Evolutionary conservation across 2,113 vertebrate species (phyloP).

Genomic region (Vombatus ursinus): DNA sequence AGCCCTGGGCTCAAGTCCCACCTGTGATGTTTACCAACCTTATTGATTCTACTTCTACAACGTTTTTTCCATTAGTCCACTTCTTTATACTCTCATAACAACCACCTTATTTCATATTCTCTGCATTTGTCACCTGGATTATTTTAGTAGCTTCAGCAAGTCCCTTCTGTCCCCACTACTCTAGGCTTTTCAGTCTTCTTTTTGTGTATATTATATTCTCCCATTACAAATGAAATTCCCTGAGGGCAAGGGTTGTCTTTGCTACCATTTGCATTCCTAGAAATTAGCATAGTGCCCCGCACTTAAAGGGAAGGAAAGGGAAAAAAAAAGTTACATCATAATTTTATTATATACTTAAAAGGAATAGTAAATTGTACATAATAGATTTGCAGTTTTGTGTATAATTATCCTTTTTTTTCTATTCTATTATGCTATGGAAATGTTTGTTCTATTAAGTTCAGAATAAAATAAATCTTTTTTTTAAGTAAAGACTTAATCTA

Average conservation of each 20-base stretch:
- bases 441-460: background rate
- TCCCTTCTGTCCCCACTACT: background rate
- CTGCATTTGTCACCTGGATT: background rate
- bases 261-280: background rate
- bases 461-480: too few species aligned
- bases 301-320: background rate
- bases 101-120: background rate
- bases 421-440: background rate
- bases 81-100: background rate
- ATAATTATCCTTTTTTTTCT: background rate
- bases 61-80: background rate
- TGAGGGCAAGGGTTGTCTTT: background rate
- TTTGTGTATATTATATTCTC: background rate
- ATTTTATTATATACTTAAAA: background rate
- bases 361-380: background rate
- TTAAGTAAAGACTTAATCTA: too few species aligned
- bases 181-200: background rate
- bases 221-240: background rate
- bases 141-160: background rate
- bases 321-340: background rate
- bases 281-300: background rate
- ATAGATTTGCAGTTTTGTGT: background rate
- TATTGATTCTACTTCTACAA: background rate
- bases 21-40: background rate
- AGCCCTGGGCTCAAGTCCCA: background rate